phyloP scores from a whole-genome alignment of 2,888 invertebrate genomes.

The Temnothorax unifasciatus region DNA sequence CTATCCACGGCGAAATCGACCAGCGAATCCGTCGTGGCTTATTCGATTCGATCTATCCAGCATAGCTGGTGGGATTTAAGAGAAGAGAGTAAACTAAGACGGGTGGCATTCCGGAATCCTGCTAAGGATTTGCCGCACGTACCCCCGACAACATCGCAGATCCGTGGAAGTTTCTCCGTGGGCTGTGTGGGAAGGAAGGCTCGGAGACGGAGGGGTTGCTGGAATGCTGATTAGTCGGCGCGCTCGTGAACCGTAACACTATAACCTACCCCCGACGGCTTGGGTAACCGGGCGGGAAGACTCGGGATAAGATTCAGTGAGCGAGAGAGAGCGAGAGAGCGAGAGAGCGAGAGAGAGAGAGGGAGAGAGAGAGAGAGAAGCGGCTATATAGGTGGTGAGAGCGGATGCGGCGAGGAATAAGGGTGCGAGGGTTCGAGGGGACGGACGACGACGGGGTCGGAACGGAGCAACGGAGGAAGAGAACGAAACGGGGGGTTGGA shows the following conservation, averaged over 20 bases:
- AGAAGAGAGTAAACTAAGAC: conserved; percentile 76
- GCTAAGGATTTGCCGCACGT: conserved; percentile 85
- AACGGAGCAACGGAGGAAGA: conserved; percentile 59
- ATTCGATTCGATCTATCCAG: conserved; percentile 55
- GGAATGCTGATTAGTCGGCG: conserved; percentile 86
- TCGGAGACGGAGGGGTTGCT: conserved; percentile 73
- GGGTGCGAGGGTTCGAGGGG: conserved; percentile 48
- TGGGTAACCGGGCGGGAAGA: conserved; percentile 80
- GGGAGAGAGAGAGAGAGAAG: neutral
- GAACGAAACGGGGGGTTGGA: conserved; percentile 74
- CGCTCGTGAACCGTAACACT: conserved; percentile 85
- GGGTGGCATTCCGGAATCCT: conserved; percentile 80
- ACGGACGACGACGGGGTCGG: conserved; percentile 55
- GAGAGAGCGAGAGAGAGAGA: neutral
- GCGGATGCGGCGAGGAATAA: conserved; percentile 33
- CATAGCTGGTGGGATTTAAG: conserved; percentile 62
- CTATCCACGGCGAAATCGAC: conserved; percentile 17
- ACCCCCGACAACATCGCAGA: conserved; percentile 82
- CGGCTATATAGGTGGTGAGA: conserved; percentile 5
- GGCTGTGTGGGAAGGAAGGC: conserved; percentile 42
- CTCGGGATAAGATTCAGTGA: conserved; percentile 80
- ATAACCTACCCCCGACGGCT: conserved; percentile 83
- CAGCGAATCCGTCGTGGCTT: conserved; percentile 29
- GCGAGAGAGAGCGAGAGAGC: conserved; percentile 56
- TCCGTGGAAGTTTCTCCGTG: conserved; percentile 77